Evolutionary conservation across 2,113 vertebrate genomes (phyloP).

Genomic region (Meriones unguiculatus): DNA sequence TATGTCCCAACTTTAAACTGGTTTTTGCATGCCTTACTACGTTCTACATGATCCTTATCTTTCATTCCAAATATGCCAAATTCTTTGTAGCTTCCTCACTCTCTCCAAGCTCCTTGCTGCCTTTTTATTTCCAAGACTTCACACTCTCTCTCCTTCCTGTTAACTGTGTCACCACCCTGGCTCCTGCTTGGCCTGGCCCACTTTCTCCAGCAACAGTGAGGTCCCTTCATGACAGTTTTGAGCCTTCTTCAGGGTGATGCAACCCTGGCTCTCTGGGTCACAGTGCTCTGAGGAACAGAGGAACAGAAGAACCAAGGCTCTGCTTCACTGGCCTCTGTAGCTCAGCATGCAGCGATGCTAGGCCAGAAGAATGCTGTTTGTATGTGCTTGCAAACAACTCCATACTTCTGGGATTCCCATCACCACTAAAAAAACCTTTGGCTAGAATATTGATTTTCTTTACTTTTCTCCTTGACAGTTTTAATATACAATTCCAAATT

Average conservation of each 20-base stretch:
- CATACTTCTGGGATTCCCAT: neutral
- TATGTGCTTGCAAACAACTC: slow-evolving; percentile 13
- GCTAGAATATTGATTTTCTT: slow-evolving; percentile 43
- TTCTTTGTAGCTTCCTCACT: neutral
- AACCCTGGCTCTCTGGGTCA: neutral
- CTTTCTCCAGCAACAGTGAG: neutral
- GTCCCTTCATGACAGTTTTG: neutral
- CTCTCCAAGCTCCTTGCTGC: neutral
- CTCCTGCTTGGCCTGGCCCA: neutral
- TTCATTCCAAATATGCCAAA: neutral
- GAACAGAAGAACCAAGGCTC: neutral
- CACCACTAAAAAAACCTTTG: slow-evolving; percentile 16
- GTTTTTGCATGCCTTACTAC: neutral
- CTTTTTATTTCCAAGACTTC: neutral
- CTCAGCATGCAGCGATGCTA: neutral
- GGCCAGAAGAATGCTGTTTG: neutral
- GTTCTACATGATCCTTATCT: neutral
- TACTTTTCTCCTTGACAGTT: slow-evolving; percentile 4
- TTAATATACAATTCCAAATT: slow-evolving; percentile 39
- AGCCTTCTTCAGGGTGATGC: neutral
- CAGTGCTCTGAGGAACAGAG: neutral
- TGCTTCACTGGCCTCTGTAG: neutral
- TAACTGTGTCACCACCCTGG: neutral
- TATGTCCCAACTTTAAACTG: neutral
- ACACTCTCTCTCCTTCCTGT: neutral